Evolutionary conservation across 2,113 vertebrate genomes (phyloP).

Genomic region (Australoheros scitulus): DNA sequence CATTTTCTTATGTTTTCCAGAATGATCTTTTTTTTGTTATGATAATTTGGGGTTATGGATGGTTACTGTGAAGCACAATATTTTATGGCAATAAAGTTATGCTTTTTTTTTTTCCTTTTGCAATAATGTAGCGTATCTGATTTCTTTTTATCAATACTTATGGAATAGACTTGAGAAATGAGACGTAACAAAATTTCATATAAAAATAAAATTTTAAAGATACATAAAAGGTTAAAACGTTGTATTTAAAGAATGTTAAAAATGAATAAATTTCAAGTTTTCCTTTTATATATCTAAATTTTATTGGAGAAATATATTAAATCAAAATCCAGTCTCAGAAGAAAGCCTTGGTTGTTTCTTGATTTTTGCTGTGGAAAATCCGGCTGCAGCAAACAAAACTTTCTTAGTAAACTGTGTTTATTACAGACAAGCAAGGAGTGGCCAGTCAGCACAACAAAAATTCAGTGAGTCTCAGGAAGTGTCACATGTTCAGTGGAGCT

Average conservation of each 20-base stretch:
- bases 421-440: background rate
- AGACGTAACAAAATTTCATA: no score
- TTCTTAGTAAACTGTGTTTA: background rate
- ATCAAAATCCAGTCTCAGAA: background rate
- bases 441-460: no score
- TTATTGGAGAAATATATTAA: background rate
- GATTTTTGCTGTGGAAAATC: background rate
- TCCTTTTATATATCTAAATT: background rate
- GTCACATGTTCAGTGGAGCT: background rate
- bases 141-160: background rate
- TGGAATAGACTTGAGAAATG: no score
- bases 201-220: no score
- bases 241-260: background rate
- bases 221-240: no score
- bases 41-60: background rate
- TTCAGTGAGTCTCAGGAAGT: no score
- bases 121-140: accelerated
- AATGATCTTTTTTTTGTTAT: accelerated
- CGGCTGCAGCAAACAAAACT: background rate
- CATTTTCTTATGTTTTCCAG: background rate
- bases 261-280: background rate
- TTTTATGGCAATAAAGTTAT: background rate
- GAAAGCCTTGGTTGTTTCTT: accelerated
- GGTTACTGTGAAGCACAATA: background rate
- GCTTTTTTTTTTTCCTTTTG: background rate